A percentile compares a stretch with the other conserved stretches of the same genome.
phyloP scores from a whole-genome alignment of 2,888 invertebrate species.

The Volucella zonaria region DNA sequence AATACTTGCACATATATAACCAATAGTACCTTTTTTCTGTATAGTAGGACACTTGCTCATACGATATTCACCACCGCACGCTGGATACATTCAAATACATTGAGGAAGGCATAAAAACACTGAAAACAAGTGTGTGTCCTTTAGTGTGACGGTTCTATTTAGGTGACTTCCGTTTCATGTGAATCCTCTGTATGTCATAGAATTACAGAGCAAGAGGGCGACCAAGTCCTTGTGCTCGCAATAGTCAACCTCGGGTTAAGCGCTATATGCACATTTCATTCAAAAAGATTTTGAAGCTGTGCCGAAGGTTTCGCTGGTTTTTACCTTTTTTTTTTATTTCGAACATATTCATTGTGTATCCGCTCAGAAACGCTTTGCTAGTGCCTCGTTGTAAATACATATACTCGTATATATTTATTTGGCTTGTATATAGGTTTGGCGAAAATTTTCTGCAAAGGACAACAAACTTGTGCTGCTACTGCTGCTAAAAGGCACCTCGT shows the following conservation, averaged over 20 bases:
- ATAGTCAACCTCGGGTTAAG: conserved; percentile 62
- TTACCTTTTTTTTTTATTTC: conserved; percentile 22
- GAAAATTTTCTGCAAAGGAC: conserved; percentile 73
- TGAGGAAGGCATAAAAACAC: conserved; percentile 68
- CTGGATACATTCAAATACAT: conserved; percentile 50
- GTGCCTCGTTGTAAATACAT: background rate
- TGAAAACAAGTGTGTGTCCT: conserved; percentile 41
- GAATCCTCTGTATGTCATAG: conserved; percentile 36
- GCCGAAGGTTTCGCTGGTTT: conserved; percentile 60
- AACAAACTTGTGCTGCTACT: conserved; percentile 59
- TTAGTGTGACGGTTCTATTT: conserved; percentile 62
- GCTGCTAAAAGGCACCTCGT: conserved; percentile 57
- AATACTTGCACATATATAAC: conserved; percentile 24
- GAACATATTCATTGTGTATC: conserved; percentile 65
- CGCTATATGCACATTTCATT: conserved; percentile 69
- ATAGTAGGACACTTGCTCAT: conserved; percentile 28
- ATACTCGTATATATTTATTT: conserved; percentile 25
- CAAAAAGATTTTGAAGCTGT: conserved; percentile 68
- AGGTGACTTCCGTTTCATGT: conserved; percentile 63
- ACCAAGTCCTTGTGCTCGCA: conserved; percentile 60
- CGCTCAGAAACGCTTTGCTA: conserved; percentile 42
- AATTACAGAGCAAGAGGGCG: conserved; percentile 33
- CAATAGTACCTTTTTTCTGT: background rate
- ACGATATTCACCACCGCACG: conserved; percentile 8
- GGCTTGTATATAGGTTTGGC: conserved; percentile 56